Conservation (phyloP, 2,113 vertebrate species). For the Rhinichthys klamathensis region DNA sequence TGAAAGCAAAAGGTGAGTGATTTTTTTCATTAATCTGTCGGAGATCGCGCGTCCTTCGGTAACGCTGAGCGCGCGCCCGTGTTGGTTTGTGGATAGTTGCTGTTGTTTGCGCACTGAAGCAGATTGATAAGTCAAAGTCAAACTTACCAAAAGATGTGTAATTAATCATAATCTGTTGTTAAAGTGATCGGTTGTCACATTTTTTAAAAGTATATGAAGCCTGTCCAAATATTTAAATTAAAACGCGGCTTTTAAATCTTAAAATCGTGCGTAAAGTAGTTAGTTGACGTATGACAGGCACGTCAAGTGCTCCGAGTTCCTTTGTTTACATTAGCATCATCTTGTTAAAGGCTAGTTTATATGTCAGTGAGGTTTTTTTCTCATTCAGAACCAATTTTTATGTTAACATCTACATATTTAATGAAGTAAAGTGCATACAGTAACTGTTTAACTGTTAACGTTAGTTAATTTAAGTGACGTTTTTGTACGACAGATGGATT, state of each 20-base stretch:
- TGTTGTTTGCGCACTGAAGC: neutral
- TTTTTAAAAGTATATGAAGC: no score
- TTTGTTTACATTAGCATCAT: constrained; percentile 11
- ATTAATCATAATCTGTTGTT: neutral
- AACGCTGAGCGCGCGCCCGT: neutral
- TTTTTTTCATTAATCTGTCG: neutral
- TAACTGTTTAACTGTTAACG: neutral
- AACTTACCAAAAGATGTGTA: neutral
- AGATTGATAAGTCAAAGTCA: neutral
- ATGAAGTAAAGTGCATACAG: neutral
- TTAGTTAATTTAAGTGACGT: neutral
- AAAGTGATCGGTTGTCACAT: neutral
- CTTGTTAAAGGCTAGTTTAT: neutral
- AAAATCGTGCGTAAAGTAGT: neutral
- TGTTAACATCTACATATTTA: neutral
- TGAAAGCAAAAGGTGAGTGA: neutral
- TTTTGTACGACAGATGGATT: neutral
- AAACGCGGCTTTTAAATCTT: neutral
- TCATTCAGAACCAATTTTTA: neutral
- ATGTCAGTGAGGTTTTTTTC: neutral
- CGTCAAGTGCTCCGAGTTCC: neutral
- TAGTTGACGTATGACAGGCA: neutral
- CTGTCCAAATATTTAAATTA: neutral
- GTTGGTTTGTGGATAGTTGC: neutral
- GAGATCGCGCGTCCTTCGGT: neutral